These are phyloP conservation scores for Ganaspis sp. DNA, from an alignment of 1,140 invertebrate species.

Conservation along the genomic window DNA sequence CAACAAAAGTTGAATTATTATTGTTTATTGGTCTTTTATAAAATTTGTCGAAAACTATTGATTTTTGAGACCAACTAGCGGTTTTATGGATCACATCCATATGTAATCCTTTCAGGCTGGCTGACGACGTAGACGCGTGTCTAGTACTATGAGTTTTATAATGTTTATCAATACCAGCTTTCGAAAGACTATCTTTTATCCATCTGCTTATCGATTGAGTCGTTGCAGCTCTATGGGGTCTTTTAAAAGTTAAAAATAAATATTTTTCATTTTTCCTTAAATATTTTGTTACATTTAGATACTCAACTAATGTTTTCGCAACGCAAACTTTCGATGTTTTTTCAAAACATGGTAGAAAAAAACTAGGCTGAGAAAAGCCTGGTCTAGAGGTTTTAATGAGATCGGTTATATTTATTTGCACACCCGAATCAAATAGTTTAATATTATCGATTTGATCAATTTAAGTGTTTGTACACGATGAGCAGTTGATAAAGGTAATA, in stretches of 20 bases:
- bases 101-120: neutral
- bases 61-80: neutral
- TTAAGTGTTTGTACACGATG: conserved; percentile 24
- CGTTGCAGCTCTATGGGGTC: neutral
- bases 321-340: neutral
- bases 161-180: neutral
- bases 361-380: neutral
- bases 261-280: neutral
- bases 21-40: neutral
- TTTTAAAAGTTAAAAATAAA: neutral
- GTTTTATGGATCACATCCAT: neutral
- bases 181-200: neutral
- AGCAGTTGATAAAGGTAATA: conserved; percentile 37
- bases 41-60: neutral
- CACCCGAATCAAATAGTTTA: neutral
- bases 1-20: too few relatives aligned
- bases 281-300: neutral
- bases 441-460: conserved; percentile 26
- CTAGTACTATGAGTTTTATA: too few relatives aligned
- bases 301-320: neutral
- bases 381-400: too few relatives aligned
- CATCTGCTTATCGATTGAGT: neutral
- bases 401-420: too few relatives aligned
- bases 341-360: neutral
- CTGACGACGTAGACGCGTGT: neutral